These are phyloP conservation scores for Eupithecia centaureata DNA, from an alignment of 2,888 invertebrate species.

Conservation along the genomic window DNA sequence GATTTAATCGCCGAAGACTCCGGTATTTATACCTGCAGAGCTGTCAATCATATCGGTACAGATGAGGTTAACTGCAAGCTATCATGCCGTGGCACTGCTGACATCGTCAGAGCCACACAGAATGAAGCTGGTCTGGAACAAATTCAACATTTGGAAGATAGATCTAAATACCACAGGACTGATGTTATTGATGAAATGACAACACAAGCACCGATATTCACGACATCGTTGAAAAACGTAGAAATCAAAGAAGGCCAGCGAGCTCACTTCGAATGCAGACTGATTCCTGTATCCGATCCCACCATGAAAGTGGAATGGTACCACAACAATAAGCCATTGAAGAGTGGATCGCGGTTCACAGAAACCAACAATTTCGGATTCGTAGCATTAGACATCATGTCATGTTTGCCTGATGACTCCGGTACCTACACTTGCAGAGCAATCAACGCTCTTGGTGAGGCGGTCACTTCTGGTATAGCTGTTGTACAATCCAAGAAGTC, in stretches of 20 bases:
- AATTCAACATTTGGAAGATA: constrained; percentile 95
- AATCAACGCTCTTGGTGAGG: constrained; percentile 95
- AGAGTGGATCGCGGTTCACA: constrained; percentile 97
- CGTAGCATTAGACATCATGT: constrained; percentile 97
- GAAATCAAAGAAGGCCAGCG: constrained; percentile 97
- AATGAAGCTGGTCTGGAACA: constrained; percentile 95
- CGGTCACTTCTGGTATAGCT: constrained; percentile 95
- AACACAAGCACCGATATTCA: constrained; percentile 96
- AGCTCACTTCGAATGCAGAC: constrained; percentile 96
- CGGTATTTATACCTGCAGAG: constrained; percentile 96
- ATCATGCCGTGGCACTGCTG: constrained; percentile 89
- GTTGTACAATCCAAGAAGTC: constrained; percentile 92
- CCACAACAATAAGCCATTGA: constrained; percentile 94
- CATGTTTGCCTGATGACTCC: constrained; percentile 97
- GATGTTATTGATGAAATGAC: constrained; percentile 92
- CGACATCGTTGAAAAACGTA: constrained; percentile 94
- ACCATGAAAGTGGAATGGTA: constrained; percentile 98
- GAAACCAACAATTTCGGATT: constrained; percentile 99
- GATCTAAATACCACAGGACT: constrained; percentile 89
- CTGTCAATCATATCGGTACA: constrained; percentile 94
- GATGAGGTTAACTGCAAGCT: constrained; percentile 92
- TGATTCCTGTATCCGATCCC: constrained; percentile 97
- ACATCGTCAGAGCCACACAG: constrained; percentile 93
- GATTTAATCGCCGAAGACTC: constrained; percentile 98
- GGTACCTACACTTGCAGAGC: constrained; percentile 98